Evolutionary conservation across 1,140 invertebrate species (phyloP).

Genomic region (Hyles euphorbiae): DNA sequence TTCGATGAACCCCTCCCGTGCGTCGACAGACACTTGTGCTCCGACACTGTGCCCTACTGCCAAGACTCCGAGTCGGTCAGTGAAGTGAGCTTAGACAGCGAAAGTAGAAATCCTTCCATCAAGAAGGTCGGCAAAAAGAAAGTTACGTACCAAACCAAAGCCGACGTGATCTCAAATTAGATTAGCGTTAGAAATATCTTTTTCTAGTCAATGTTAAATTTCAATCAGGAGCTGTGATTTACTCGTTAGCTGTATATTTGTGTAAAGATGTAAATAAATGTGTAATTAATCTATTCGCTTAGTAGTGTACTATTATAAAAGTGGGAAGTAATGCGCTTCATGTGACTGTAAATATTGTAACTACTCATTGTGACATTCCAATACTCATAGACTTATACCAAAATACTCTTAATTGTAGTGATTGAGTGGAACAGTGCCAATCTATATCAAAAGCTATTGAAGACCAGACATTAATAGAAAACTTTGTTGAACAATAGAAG

Average conservation of each 20-base stretch:
- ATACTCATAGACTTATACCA: neutral
- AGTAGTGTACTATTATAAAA: constrained; percentile 21
- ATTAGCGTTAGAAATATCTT: constrained; percentile 14
- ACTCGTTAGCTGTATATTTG: constrained; percentile 50
- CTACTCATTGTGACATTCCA: constrained; percentile 3
- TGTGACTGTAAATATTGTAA: constrained; percentile 27
- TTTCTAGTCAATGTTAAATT: constrained; percentile 37
- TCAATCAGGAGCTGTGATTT: constrained; percentile 71
- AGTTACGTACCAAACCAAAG: constrained; percentile 67
- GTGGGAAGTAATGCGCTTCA: constrained; percentile 51
- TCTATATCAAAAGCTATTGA: too few relatives aligned
- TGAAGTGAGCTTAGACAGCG: constrained; percentile 61
- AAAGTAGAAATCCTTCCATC: constrained; percentile 57
- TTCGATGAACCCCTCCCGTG: constrained; percentile 50
- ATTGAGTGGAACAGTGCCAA: too few relatives aligned
- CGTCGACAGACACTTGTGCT: constrained; percentile 48
- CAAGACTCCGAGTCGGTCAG: constrained; percentile 60
- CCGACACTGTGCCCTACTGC: constrained; percentile 36
- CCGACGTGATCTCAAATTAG: constrained; percentile 58
- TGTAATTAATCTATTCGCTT: constrained; percentile 14
- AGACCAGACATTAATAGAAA: too few relatives aligned
- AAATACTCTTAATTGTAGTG: constrained; percentile 2
- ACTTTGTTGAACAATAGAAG: too few relatives aligned
- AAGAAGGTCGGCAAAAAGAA: constrained; percentile 47
- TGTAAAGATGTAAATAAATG: constrained; percentile 28